Evolutionary conservation across 2,113 vertebrate species (phyloP).

Genomic region (Antennarius striatus): DNA sequence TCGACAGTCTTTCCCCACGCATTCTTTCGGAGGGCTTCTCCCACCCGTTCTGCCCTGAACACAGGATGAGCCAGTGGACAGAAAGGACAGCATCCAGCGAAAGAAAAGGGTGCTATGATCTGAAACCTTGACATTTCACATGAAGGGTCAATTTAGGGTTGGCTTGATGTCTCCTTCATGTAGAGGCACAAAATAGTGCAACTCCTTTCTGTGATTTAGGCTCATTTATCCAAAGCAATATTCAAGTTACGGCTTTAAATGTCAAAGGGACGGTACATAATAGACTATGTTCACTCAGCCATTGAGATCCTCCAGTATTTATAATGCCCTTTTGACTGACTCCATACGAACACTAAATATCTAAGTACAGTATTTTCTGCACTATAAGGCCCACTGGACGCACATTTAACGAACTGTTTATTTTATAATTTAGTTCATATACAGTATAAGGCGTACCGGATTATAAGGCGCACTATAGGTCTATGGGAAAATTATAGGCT

Average conservation of each 20-base stretch:
- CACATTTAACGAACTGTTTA: no score
- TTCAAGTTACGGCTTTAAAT: neutral
- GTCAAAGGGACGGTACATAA: constrained; percentile 14
- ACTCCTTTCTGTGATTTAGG: no score
- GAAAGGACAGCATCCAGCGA: constrained; percentile 7
- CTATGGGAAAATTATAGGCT: no score
- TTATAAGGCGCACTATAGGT: no score
- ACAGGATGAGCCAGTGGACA: constrained; percentile 29
- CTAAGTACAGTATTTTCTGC: no score
- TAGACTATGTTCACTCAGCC: neutral
- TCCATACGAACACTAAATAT: no score
- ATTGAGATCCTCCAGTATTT: neutral
- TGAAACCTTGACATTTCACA: constrained; percentile 27
- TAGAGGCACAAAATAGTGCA: neutral
- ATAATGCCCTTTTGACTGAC: neutral
- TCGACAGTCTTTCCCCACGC: constrained; percentile 64
- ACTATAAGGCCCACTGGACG: no score
- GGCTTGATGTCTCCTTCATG: neutral
- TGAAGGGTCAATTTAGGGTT: constrained; percentile 1
- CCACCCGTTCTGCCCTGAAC: constrained; percentile 50
- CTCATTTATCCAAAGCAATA: no score
- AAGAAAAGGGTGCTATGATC: constrained; percentile 4
- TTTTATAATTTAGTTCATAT: no score
- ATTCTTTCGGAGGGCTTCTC: constrained; percentile 73
- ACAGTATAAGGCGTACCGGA: no score